phyloP scores from a whole-genome alignment of 1,140 invertebrate species.

The Proales similis region DNA sequence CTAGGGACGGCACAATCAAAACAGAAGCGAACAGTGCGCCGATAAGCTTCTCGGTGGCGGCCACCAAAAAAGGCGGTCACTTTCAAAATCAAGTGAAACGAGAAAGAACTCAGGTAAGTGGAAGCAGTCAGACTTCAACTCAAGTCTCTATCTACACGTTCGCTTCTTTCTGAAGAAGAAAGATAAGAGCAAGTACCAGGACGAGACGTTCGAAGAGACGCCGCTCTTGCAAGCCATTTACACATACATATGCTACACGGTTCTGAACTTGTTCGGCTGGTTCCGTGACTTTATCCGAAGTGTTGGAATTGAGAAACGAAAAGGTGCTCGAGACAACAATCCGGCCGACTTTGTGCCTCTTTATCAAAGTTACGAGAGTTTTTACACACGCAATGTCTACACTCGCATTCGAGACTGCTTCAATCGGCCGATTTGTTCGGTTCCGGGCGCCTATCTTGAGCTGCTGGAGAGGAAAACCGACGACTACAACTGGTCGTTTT shows the following conservation, averaged over 20 bases:
- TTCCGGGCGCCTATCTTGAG: conserved; percentile 76
- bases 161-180: conserved; percentile 8
- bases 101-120: too few species aligned
- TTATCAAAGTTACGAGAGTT: conserved; percentile 83
- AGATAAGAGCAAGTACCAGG: conserved; percentile 28
- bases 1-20: too few species aligned
- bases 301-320: conserved; percentile 50
- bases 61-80: too few species aligned
- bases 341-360: conserved; percentile 74
- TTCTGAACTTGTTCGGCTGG: conserved; percentile 57
- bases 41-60: too few species aligned
- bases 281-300: conserved; percentile 53
- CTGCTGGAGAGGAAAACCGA: conserved; percentile 73
- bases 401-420: conserved; percentile 81
- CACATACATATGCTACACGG: conserved; percentile 78
- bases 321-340: conserved; percentile 45
- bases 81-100: too few species aligned
- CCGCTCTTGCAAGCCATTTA: conserved; percentile 70
- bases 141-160: too few species aligned
- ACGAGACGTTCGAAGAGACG: conserved; percentile 66
- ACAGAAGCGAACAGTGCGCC: too few species aligned
- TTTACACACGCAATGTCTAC: conserved; percentile 88
- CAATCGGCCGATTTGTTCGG: conserved; percentile 83
- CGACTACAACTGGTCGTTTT: conserved; percentile 65
- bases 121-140: too few species aligned